phyloP scores from a whole-genome alignment of 2,888 invertebrate genomes.

The Caenorhabditis sp. region DNA sequence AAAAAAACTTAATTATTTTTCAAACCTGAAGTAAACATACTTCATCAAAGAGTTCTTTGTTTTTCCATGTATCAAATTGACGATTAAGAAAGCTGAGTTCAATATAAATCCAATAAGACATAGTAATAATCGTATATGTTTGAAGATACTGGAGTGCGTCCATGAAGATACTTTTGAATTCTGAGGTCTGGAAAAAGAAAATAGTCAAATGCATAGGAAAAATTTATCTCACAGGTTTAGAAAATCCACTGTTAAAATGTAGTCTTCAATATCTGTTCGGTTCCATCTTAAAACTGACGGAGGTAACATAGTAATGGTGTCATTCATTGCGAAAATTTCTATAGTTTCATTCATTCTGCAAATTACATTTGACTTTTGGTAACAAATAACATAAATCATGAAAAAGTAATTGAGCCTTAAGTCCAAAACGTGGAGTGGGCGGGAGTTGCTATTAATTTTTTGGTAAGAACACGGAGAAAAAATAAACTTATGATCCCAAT shows the following conservation, averaged over 20 bases:
- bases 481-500: too few species aligned
- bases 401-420: conserved; percentile 15
- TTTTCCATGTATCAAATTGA: conserved; percentile 24
- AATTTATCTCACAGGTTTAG: conserved; percentile 25
- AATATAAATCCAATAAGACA: conserved; percentile 19
- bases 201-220: neutral
- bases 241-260: conserved; percentile 23
- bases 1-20: neutral
- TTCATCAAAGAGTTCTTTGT: conserved; percentile 30
- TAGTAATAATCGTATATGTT: conserved; percentile 13
- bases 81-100: conserved; percentile 26
- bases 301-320: neutral
- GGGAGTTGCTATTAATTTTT: too few species aligned
- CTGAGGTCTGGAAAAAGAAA: neutral
- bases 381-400: too few species aligned
- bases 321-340: conserved; percentile 1
- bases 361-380: too few species aligned
- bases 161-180: conserved; percentile 9
- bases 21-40: conserved; percentile 10
- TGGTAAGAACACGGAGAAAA: too few species aligned
- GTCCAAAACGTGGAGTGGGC: too few species aligned
- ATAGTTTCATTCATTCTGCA: neutral
- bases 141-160: conserved; percentile 9
- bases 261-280: conserved; percentile 29
- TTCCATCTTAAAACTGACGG: conserved; percentile 4